phyloP scores from a whole-genome alignment of 2,113 vertebrate species.

The Rhinopithecus roxellana region DNA sequence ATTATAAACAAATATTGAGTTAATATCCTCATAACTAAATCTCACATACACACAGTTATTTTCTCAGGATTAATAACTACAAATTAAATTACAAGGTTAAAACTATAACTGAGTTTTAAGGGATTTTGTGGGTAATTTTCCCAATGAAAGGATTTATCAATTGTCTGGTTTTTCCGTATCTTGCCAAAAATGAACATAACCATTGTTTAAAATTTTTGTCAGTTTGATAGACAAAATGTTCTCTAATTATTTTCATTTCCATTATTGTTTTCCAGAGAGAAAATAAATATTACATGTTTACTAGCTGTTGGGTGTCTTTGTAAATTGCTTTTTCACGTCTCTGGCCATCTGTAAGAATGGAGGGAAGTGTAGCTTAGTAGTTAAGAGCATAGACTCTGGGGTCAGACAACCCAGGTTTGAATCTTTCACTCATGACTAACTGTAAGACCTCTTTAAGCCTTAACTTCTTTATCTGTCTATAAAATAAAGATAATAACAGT shows the following conservation, averaged over 20 bases:
- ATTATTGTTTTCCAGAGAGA: conserved; percentile 3
- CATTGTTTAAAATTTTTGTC: not conserved
- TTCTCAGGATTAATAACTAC: conserved; percentile 5
- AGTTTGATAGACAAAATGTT: conserved; percentile 10
- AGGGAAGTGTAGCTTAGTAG: not conserved
- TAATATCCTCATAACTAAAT: not conserved
- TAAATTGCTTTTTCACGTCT: not conserved
- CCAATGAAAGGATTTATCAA: not conserved
- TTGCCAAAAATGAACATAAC: not conserved
- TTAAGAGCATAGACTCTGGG: not conserved
- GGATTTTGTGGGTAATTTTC: not conserved
- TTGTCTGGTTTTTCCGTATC: not conserved
- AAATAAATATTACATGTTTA: not conserved
- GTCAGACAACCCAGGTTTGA: not conserved
- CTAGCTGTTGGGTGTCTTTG: not conserved
- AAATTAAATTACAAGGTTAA: conserved; percentile 9
- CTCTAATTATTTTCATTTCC: conserved; percentile 8
- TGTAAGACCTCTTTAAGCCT: not conserved
- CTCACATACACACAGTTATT: not conserved
- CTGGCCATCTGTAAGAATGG: not conserved
- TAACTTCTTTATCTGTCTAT: not conserved
- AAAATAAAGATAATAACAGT: conserved; percentile 20
- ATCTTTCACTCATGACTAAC: not conserved
- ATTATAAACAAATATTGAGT: not conserved
- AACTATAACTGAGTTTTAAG: not conserved